phyloP scores from a whole-genome alignment of 2,888 invertebrate species.

The Thymelicus lineola region DNA sequence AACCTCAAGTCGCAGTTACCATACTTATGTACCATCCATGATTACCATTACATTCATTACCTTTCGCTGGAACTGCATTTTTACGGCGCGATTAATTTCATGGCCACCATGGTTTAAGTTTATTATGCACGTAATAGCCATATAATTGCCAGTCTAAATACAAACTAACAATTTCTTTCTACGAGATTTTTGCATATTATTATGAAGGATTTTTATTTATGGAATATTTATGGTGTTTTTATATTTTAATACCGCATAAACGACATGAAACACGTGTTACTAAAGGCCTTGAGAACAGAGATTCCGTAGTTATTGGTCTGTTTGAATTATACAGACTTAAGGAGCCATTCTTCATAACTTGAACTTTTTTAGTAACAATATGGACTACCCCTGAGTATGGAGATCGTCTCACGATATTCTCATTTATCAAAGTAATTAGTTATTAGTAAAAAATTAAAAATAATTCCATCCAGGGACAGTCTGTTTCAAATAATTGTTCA shows the following conservation, averaged over 20 bases:
- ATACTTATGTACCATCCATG: background rate
- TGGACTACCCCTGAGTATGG: background rate
- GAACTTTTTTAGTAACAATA: no score
- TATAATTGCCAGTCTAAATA: conserved; percentile 30
- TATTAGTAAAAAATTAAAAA: no score
- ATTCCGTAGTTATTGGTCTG: no score
- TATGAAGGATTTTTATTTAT: conserved; percentile 1
- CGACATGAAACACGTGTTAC: background rate
- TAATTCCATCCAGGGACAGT: no score
- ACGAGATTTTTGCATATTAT: conserved; percentile 29
- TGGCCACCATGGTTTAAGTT: conserved; percentile 26
- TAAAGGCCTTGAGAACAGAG: no score
- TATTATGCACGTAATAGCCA: conserved; percentile 30
- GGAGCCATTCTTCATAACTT: no score
- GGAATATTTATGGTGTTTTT: conserved; percentile 4
- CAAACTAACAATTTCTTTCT: conserved; percentile 7
- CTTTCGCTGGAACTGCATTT: conserved; percentile 15
- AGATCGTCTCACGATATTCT: no score
- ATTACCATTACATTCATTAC: conserved; percentile 6
- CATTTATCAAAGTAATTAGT: no score
- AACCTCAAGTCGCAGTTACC: conserved; percentile 15
- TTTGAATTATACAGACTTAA: no score
- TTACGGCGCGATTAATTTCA: conserved; percentile 27
- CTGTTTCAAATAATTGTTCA: no score
- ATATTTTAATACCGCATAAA: background rate